phyloP scores from a whole-genome alignment of 2,888 invertebrate species.

The Sceliomorpha sp. region DNA sequence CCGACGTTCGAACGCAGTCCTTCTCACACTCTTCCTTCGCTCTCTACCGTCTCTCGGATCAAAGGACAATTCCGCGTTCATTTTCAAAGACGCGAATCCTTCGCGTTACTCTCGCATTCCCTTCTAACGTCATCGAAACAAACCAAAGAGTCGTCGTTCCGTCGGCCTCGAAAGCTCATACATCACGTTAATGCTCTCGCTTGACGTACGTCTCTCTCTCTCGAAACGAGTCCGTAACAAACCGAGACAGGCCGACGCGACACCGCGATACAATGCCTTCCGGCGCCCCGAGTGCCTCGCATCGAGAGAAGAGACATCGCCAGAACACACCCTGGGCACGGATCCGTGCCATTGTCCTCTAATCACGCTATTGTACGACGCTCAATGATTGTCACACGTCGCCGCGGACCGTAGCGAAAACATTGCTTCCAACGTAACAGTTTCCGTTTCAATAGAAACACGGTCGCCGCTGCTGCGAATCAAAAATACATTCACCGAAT shows the following conservation, averaged over 20 bases:
- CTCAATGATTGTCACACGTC: conserved; percentile 57
- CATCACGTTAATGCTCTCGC: conserved; percentile 65
- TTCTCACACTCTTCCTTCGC: no score
- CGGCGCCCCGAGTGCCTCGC: conserved; percentile 47
- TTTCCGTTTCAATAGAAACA: no score
- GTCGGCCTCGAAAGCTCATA: conserved; percentile 61
- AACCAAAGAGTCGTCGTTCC: no score
- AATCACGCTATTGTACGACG: conserved; percentile 71
- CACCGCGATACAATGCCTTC: conserved; percentile 62
- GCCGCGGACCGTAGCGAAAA: conserved; percentile 33
- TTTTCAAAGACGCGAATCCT: neutral
- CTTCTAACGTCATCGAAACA: conserved; percentile 15
- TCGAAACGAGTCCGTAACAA: conserved; percentile 45
- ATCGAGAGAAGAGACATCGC: conserved; percentile 27
- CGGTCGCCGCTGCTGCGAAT: no score
- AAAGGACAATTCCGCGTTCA: conserved; percentile 5
- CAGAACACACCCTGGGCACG: conserved; percentile 31
- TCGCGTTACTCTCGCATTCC: neutral
- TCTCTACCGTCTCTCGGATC: no score
- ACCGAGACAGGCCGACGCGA: conserved; percentile 43
- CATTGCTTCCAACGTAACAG: conserved; percentile 1
- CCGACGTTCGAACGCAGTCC: no score
- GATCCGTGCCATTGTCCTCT: conserved; percentile 67
- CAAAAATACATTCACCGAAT: no score
- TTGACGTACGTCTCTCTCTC: conserved; percentile 58